Percentiles rank a stretch among this genome's conserved stretches.
These are phyloP conservation scores for Gallinago solitaria DNA, from an alignment of 2,797 vertebrate genomes.

Conservation along the genomic window DNA sequence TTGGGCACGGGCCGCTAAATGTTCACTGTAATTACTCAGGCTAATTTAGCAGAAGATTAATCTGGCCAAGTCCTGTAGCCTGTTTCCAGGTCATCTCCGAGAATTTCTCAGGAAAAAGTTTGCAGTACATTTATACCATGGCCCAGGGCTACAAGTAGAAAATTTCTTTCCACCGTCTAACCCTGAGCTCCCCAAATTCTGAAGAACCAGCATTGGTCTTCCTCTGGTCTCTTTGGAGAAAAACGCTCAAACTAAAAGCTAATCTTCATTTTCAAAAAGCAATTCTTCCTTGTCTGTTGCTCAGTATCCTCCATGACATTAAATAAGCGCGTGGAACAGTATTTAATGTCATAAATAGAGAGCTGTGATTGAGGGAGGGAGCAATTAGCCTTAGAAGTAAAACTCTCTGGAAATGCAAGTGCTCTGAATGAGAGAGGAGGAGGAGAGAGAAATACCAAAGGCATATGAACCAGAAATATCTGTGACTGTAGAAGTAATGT, in stretches of 20 bases:
- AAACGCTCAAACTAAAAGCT: not conserved
- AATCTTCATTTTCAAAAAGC: not conserved
- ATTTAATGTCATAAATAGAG: not conserved
- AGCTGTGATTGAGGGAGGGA: not conserved
- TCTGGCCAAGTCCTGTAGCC: not conserved
- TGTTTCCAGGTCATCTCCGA: not conserved
- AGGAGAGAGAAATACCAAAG: not conserved
- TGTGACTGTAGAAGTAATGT: not conserved
- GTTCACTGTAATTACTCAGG: not conserved
- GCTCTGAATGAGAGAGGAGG: not conserved
- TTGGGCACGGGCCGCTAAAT: not conserved
- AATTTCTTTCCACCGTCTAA: not conserved
- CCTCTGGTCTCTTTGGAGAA: not conserved
- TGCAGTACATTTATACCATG: not conserved
- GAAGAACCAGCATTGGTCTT: not conserved
- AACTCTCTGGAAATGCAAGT: not conserved
- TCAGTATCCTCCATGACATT: not conserved
- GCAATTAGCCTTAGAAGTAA: not conserved
- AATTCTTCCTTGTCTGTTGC: not conserved
- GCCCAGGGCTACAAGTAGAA: not conserved
- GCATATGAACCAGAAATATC: not conserved
- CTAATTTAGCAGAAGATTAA: conserved; percentile 41
- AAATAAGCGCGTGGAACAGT: not conserved
- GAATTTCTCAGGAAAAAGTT: not conserved
- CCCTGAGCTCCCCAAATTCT: not conserved